Evolutionary conservation across 2,888 invertebrate genomes (phyloP), one percentile per base, ranked within the genome.

Genomic region (Tholera decimalis): DNA sequence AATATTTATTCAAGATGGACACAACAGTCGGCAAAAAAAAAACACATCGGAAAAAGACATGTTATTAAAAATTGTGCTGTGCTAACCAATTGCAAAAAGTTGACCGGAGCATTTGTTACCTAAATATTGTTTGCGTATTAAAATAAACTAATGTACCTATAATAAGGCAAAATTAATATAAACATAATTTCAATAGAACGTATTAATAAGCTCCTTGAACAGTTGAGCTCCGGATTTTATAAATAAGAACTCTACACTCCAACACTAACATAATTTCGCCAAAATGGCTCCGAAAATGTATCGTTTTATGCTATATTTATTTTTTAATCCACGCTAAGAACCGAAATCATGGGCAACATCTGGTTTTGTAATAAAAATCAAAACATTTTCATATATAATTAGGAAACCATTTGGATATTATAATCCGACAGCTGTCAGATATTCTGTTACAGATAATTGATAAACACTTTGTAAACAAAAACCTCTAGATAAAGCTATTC

Each of bases 401-500:
- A 11, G 6, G 2, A 49, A 67, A 37, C 20, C 4, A 61, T 43
- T 68, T 22, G 8, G 0, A 28, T 64, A 39, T 44, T 20, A 54
- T 54, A 44, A 54, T 37, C 44, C 28, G 15, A 37, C 43, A 66
- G 28, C 0, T 20, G 49, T 39, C 20, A 43, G 41, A 46, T 56
- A 47, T 70, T 70, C 13, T 54, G 22, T 70, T 63, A 54, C 37
- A 57, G 30, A 20, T 65, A 44, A 73, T 55, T 66, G 53, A 50
- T 50, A 44, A 71, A 58, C 39, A 54, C 7, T 71, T 54, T 26
- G 26, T 39, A 30, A 61, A 51, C 22, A 51, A 55, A 55, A 51
- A 15, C 9, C 50, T 57, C 30, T 28, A 53, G 26, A 57, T 39
- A 46, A 8, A 55, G 35, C 44, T 39, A 43, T 13, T 30, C 13